phyloP scores from a whole-genome alignment of 2,113 vertebrate genomes.

The Rhabdomys dilectus region DNA sequence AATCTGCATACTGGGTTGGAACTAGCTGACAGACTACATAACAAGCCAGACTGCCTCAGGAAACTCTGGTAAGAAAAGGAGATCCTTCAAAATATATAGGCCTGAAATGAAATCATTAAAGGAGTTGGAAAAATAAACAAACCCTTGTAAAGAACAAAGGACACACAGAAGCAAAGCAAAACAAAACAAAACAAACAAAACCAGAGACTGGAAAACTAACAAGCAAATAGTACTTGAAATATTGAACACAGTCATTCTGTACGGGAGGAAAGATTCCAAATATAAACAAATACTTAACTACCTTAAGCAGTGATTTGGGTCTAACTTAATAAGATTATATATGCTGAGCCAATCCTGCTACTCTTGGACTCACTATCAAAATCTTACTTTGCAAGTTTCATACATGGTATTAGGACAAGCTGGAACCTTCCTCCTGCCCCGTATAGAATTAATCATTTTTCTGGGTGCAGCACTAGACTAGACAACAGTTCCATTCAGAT shows the following conservation, averaged over 20 bases:
- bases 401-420: slow-evolving; percentile 38
- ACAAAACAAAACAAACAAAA: background rate
- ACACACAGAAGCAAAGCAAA: background rate
- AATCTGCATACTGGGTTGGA: background rate
- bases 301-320: background rate
- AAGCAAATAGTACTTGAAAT: background rate
- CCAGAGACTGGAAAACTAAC: background rate
- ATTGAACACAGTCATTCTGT: background rate
- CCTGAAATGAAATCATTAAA: background rate
- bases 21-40: background rate
- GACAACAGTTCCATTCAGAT: slow-evolving; percentile 42
- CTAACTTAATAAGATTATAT: background rate
- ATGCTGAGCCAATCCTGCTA: background rate
- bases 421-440: background rate
- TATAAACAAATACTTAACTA: too few relatives aligned
- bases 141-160: background rate
- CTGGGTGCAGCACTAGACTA: slow-evolving; percentile 24
- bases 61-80: background rate
- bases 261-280: too few relatives aligned
- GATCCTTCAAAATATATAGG: background rate
- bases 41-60: background rate
- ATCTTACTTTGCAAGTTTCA: background rate
- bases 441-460: slow-evolving; percentile 61
- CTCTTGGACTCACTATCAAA: background rate
- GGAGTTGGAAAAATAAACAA: background rate